Evolutionary conservation across 2,797 vertebrate genomes (phyloP), one percentile per base, ranked within the genome.

Genomic region (Halcyon chelicuti): DNA sequence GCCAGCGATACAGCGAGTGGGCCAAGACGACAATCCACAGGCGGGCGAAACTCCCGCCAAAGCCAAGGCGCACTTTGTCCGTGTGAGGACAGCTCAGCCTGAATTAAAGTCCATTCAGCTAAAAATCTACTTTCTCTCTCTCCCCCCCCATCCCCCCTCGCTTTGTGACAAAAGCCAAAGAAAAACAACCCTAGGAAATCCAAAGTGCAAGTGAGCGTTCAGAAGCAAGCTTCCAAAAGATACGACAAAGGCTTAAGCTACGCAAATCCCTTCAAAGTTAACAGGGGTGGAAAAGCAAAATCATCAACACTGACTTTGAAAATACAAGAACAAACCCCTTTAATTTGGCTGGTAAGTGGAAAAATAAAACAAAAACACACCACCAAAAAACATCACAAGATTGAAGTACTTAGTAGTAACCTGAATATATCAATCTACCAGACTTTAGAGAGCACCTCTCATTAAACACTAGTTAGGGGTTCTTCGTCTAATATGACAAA

Each of bases 381-480:
- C 17, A 14, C n/a, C 28, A 58, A 33, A 42, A 29, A 4, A 2
- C 1, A 25, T 22, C 1, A 0, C 7, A 29, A n/a, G 42, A 61
- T 2, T 37, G n/a, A 42, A 49, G 16, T 5, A 28, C 23, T 12
- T 26, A 8, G 8, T 2, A 51, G 35, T 10, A 71, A 66, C 12
- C 7, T 2, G 0, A 66, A 47, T 9, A 19, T 1, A 28, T 18
- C 29, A 9, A 5, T 31, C 58, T 39, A 22, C 8, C 42, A 29
- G 9, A 40, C 28, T 28, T 21, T 15, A 49, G 57, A 14, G 8
- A 71, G 44, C 8, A 9, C 29, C 28, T 17, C 61, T 61, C 28
- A 2, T 1, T 49, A 49, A 47, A 60, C 28, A 14, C 8, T 14
- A 13, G 11, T 2, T 13, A 12, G 20, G 46, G 26, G 39, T n/a